Conservation (phyloP, 2,888 invertebrate genomes). For the Habrosyne pyritoides region DNA sequence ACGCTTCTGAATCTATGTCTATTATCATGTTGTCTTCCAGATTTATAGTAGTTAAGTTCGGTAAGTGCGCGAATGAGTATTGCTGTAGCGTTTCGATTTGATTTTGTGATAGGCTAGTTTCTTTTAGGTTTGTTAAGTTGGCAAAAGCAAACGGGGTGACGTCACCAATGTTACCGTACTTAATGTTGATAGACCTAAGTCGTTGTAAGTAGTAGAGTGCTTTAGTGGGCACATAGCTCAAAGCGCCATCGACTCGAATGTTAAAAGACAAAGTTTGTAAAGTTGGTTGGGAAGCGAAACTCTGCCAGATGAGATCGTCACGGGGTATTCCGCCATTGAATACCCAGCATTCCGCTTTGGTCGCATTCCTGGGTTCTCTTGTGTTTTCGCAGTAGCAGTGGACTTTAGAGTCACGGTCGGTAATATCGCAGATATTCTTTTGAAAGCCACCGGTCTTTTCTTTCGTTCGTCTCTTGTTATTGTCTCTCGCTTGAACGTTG, state of each 20-base stretch:
- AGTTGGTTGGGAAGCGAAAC: constrained; percentile 88
- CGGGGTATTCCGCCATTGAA: constrained; percentile 87
- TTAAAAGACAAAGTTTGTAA: constrained; percentile 88
- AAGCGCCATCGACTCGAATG: constrained; percentile 86
- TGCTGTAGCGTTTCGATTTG: constrained; percentile 87
- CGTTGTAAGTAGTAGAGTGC: constrained; percentile 86
- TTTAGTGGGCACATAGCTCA: constrained; percentile 88
- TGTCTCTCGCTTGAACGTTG: constrained; percentile 74
- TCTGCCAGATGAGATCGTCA: constrained; percentile 89
- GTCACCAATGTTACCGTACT: constrained; percentile 88
- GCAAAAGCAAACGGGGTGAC: constrained; percentile 89
- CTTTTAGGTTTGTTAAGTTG: constrained; percentile 87
- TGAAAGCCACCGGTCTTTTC: constrained; percentile 77
- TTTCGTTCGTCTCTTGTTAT: constrained; percentile 71
- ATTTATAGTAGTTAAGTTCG: constrained; percentile 86
- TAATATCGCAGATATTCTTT: constrained; percentile 84
- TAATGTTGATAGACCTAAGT: constrained; percentile 87
- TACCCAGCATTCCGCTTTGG: constrained; percentile 91
- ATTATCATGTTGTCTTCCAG: constrained; percentile 90
- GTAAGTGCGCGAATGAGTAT: constrained; percentile 89
- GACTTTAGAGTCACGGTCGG: constrained; percentile 81
- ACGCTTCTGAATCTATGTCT: constrained; percentile 88
- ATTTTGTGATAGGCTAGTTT: constrained; percentile 87
- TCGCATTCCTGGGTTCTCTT: constrained; percentile 82
- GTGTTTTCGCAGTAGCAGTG: constrained; percentile 87